Evolutionary conservation across 2,797 vertebrate genomes (phyloP), one percentile per base, ranked within the genome.

Genomic region (Valencia hispanica): DNA sequence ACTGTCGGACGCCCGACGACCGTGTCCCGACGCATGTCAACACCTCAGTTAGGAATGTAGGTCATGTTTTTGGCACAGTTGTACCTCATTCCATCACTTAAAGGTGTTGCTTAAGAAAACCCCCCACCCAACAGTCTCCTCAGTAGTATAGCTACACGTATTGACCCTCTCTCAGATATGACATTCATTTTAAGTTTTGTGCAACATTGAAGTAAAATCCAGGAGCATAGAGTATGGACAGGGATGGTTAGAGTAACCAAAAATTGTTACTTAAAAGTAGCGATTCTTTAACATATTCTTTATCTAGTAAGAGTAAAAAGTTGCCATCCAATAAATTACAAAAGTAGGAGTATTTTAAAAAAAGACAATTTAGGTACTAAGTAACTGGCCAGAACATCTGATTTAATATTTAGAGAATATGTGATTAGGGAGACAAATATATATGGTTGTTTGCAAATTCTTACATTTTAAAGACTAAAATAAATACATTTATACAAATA

Each of bases 21-120:
- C 78, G 74, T 85, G 90, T 93, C 91, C 83, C 85, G 77, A 81
- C 81, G 82, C 86, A 84, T 93, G 91, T 95, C 92, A 94, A 91
- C 91, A 93, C 92, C 88, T 91, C 92, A 80, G 84, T 83, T 82
- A 86, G 91, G 90, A 93, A 94, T 95, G 90, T 92, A 91, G 92
- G 93, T 91, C 93, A 92, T 90, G 87, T 88, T 92, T 89, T 92
- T 91, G 87, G 91, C 93, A 87, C 81, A 86, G 71, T 72, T 88
- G 72, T 85, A 87, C 87, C 83, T 91, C 87, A 87, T 92, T 89
- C 88, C 85, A 86, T 90, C 86, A 85, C 87, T 89, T 74, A 63
- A 59, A 84, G 79, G 47, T 72, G 73, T 80, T 85, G 80, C 45
- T 59, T 59, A 79, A 76, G 81, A 86, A 91, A 82, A 43, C 5